Percentiles rank a stretch among this genome's conserved stretches.
phyloP scores from a whole-genome alignment of 2,797 vertebrate species.

The Clarias platycephalus region DNA sequence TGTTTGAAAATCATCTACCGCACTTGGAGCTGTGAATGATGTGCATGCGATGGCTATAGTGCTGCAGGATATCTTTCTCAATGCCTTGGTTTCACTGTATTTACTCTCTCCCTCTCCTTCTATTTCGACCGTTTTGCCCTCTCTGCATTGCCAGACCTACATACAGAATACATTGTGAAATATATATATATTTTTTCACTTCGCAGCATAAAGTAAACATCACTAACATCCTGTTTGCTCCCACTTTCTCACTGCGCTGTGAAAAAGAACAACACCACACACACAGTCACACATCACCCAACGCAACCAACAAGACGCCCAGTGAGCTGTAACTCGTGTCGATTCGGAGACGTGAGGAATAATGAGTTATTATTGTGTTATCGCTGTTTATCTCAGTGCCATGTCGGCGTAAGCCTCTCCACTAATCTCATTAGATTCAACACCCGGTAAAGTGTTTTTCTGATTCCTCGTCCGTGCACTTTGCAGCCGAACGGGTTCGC shows the following conservation, averaged over 20 bases:
- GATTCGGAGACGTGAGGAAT: conserved; percentile 68
- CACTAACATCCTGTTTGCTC: conserved; percentile 7
- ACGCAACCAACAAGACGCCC: conserved; percentile 51
- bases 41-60: too few relatives aligned
- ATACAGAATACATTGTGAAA: background rate
- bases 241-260: conserved; percentile 6
- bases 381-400: conserved; percentile 74
- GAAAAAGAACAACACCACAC: background rate
- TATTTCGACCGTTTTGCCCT: background rate
- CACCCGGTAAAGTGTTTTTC: conserved; percentile 76
- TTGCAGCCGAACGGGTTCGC: conserved; percentile 72
- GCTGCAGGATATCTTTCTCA: too few relatives aligned
- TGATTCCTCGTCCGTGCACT: conserved; percentile 65
- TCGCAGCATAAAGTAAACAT: background rate
- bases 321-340: conserved; percentile 59
- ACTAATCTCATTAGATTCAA: conserved; percentile 79
- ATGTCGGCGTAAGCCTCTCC: conserved; percentile 69
- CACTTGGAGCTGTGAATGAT: background rate
- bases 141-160: background rate
- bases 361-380: conserved; percentile 76
- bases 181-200: background rate
- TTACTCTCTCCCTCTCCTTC: conserved; percentile 43
- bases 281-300: conserved; percentile 45
- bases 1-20: background rate
- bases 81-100: background rate